phyloP scores from a whole-genome alignment of 2,113 vertebrate genomes.

The Polyodon spathula region DNA sequence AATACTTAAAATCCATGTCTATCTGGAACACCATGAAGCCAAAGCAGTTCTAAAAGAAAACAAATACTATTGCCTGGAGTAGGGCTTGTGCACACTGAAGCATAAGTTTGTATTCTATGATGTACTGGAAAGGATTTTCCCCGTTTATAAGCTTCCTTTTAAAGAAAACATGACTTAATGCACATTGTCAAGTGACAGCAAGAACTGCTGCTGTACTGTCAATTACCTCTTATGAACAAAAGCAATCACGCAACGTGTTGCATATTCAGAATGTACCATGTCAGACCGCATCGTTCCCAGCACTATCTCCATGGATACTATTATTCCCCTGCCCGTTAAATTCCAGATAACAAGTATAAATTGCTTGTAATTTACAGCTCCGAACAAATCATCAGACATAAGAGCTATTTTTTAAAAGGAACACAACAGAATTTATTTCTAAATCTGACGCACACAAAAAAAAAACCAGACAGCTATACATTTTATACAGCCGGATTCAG shows the following conservation, averaged over 20 bases:
- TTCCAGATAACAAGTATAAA: neutral
- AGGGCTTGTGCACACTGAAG: too few species aligned
- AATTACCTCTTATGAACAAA: slow-evolving; percentile 1
- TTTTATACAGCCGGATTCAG: too few species aligned
- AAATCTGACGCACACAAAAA: neutral
- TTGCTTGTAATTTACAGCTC: neutral
- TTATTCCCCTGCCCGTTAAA: neutral
- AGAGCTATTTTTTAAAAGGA: neutral
- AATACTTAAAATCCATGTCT: too few species aligned
- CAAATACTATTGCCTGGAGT: too few species aligned
- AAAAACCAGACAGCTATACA: too few species aligned
- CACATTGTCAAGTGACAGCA: neutral
- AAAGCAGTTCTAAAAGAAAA: too few species aligned
- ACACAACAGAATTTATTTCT: neutral
- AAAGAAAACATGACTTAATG: neutral
- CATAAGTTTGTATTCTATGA: too few species aligned
- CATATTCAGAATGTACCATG: neutral
- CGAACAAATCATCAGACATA: neutral
- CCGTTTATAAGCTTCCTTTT: too few species aligned
- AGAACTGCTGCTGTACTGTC: neutral
- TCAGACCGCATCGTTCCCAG: neutral
- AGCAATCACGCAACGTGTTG: neutral
- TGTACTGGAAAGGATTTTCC: too few species aligned
- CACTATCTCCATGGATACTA: slow-evolving; percentile 16
- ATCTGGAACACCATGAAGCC: too few species aligned